Evolutionary conservation across 92 coral and sea anemone genomes (phyloP), one percentile per base, ranked within the genome.

Genomic region (Phenganax subtilis): DNA sequence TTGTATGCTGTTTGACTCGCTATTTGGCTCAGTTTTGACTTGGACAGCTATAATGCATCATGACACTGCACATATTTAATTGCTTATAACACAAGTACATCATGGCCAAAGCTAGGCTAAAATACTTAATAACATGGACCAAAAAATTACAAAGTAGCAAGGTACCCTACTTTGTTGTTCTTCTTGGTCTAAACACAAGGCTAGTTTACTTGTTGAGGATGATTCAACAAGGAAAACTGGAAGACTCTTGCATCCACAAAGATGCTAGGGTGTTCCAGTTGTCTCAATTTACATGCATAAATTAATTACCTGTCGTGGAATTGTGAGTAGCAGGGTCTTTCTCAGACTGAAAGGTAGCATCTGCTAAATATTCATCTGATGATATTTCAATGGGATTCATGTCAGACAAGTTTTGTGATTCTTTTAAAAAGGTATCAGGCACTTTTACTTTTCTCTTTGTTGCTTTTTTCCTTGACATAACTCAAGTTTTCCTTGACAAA

Each of bases 11-110:
- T n/a, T 73, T 52, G 44, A 77, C 9, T 14, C 71, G 27, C 25
- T 15, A 25, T 62, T 59, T 16, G 55, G 71, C 27, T 77, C 82
- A 27, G 64, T 52, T 62, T 77, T 77, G 30, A 77, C 20, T 58
- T 62, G 15, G 56, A 76, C 81, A 2, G 31, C 25, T 25, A 56
- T 37, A 54, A 75, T 11, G 7, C 61, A 59, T 6, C 3, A 55
- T 44, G 64, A 27, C 55, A 55, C 17, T 65, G 31, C 17, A 30
- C 25, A 28, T 7, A n/a, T 37, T 1, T 37, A 1, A 37, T 5
- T 37, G 47, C 5, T 37, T 37, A 2, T 37, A 37, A 37, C 47
- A 37, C 25, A 20, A 20, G 25, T 20, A 20, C 47, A 37, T 37
- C 47, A 37, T 37, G 47, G 5, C 3, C 47, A 37, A 37, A 1